Evolutionary conservation across 2,888 invertebrate species (phyloP), one percentile per base, ranked within the genome.

Genomic region (Ptychoptera albimana): DNA sequence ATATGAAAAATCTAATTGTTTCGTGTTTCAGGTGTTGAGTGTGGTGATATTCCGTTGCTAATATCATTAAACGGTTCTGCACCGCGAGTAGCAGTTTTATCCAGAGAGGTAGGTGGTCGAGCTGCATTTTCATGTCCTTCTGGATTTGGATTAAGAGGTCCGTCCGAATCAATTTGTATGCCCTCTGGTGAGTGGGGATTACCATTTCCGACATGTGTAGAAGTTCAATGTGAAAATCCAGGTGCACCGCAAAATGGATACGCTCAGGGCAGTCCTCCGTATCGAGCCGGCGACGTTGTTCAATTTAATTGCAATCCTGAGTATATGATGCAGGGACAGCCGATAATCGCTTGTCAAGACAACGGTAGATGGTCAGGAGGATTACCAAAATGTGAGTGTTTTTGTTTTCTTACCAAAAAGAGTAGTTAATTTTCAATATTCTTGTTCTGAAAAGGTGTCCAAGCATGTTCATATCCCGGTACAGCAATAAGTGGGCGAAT

Each of bases 261-360:
- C 64, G 77, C 84, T 47, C 79, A 83, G 55, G 84, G 84, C 11
- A 75, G 74, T 15, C 79, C 79, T 1, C 82, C 82, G 8, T 86
- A 81, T 67, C 75, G 82, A 51, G 84, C 85, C 10, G 87, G 88
- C 0, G 86, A 88, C 62, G 79, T 86, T 43, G 78, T 88, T 23
- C 84, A 87, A 61, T 85, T 87, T 69, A 84, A 83, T 60, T 91
- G 89, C 63, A 81, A 85, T 64, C 79, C 82, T 8, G 86, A 86
- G 53, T 87, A 79, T 63, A 86, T 89, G 74, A 79, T 89, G 73
- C 86, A 87, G 61, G 89, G 91, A 2, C 76, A 84, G 53, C 85
- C 87, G n/a, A 86, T 88, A 52, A 77, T 87, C 42, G 84, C 87
- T 15, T 91, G 91, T 62, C 86, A 87, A 66, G 85, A 86, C 57